Base-by-base conservation (phyloP, 2,113 vertebrate genomes). In the Crotophaga sulcirostris region DNA sequence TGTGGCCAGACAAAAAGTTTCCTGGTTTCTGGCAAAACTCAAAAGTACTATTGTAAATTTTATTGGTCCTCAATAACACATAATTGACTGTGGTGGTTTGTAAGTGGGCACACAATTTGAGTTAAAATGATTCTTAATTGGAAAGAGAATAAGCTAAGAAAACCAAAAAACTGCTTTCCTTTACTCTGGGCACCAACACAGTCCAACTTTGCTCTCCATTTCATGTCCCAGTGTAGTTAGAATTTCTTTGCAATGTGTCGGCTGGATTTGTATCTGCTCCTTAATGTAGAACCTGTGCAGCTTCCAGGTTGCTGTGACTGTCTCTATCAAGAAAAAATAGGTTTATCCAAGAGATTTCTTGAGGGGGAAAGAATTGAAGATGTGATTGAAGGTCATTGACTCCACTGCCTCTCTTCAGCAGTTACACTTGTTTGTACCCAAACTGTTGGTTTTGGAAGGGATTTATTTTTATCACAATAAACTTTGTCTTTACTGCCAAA, bases 11-110 rank as follows among this genome's bases (percentile, higher is more conserved):
- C 87, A 76, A 73, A 33, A 85, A 47, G 54, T 88, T 93, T 78
- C 72, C 67, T 70, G 33, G 38, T 78, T 91, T 86, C 55, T 90
- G 94, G 59, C 68, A 70, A 84, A 95, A 91, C 69, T 79, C 62
- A 36, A 4, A 84, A 93, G 68, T 67, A 31, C 51, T 63, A 26
- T 29, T 86, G 29, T 82, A 89, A 92, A 81, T 87, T 54, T 24
- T 84, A 90, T 62, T 75, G 38, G 76, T 88, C 52, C 72, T 89
- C 4, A 16, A 4, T 84, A 92, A 81, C 60, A 70, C 68, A 10
- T 52, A 60, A 79, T 79, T 84, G 45, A 31, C 24, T 60, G 54
- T 29, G 82, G 69, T 87, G 66, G 66, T 89, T 94, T 94, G 62
- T 77, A 75, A 87, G 72, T 72, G 3, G 3, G 24, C 44, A 52